A percentile compares a stretch with the other conserved stretches of the same genome.
Evolutionary conservation across 2,797 vertebrate species (phyloP).

Genomic region (Lophius americanus): DNA sequence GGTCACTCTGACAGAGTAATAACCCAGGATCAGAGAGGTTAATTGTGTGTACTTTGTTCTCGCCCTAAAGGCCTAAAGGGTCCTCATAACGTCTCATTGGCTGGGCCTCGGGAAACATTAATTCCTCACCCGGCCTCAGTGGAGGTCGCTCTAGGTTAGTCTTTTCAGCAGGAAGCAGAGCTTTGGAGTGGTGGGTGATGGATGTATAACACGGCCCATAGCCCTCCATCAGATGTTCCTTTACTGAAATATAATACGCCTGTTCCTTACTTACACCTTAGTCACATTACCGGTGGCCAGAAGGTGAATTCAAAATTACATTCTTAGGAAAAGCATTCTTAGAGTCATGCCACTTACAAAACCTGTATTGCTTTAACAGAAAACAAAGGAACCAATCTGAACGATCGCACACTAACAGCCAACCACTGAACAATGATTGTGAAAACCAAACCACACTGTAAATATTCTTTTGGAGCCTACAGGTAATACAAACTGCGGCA

Average conservation of each 20-base stretch:
- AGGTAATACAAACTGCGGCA: conserved; percentile 29
- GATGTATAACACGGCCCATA: conserved; percentile 33
- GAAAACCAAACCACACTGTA: conserved; percentile 57
- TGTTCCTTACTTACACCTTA: conserved; percentile 14
- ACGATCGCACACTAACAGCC: conserved; percentile 23
- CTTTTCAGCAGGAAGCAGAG: conserved; percentile 33
- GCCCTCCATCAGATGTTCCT: conserved; percentile 17
- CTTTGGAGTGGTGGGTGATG: conserved; percentile 33
- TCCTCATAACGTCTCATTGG: conserved; percentile 27
- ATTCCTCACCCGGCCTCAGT: conserved; percentile 35
- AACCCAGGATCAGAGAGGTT: conserved; percentile 65
- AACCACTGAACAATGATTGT: conserved; percentile 43
- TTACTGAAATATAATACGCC: conserved; percentile 16
- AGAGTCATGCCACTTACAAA: background rate
- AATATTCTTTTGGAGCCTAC: conserved; percentile 12
- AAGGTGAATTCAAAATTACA: conserved; percentile 12
- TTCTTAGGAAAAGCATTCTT: conserved; percentile 3
- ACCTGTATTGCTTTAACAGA: conserved; percentile 38
- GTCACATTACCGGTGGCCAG: conserved; percentile 4
- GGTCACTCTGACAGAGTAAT: conserved; percentile 35
- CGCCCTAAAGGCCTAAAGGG: conserved; percentile 33
- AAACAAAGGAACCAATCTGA: conserved; percentile 19
- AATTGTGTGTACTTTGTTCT: conserved; percentile 67
- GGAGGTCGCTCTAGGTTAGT: conserved; percentile 51
- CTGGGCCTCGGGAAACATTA: conserved; percentile 47